phyloP scores from a whole-genome alignment of 2,113 vertebrate species.

The Eretmochelys imbricata region DNA sequence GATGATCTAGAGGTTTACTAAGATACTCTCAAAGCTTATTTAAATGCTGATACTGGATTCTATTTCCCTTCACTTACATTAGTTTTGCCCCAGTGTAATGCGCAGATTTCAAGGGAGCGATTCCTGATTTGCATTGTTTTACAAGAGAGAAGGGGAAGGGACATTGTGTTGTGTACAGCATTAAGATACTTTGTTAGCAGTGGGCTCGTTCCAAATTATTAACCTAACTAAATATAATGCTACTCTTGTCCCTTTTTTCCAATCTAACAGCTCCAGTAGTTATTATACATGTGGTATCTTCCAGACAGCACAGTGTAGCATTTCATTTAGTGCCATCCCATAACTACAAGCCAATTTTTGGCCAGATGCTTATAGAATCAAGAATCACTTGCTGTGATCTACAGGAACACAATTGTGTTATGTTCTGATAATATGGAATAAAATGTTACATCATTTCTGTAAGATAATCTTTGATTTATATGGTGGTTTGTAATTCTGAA shows the following conservation, averaged over 20 bases:
- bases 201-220: not conserved
- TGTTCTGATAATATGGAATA: slow-evolving; percentile 27
- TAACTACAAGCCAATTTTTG: slow-evolving; percentile 37
- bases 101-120: not conserved
- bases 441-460: not conserved
- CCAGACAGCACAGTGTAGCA: not conserved
- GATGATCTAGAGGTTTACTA: not conserved
- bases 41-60: not conserved
- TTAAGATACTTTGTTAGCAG: not conserved
- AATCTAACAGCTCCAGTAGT: not conserved
- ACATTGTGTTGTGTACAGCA: not conserved
- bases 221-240: not conserved
- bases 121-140: not conserved
- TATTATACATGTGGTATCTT: not conserved
- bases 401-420: slow-evolving; percentile 39
- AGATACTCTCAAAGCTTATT: not conserved
- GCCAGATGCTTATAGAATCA: slow-evolving; percentile 17
- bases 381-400: not conserved
- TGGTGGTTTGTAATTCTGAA: not conserved
- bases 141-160: not conserved
- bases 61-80: not conserved
- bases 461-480: slow-evolving; percentile 44
- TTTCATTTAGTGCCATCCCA: slow-evolving; percentile 34
- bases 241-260: not conserved
- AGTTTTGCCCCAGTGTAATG: not conserved